Percentiles rank a stretch among this genome's conserved stretches.
phyloP scores from a whole-genome alignment of 1,140 invertebrate species.

The Dreissena rostriformis region DNA sequence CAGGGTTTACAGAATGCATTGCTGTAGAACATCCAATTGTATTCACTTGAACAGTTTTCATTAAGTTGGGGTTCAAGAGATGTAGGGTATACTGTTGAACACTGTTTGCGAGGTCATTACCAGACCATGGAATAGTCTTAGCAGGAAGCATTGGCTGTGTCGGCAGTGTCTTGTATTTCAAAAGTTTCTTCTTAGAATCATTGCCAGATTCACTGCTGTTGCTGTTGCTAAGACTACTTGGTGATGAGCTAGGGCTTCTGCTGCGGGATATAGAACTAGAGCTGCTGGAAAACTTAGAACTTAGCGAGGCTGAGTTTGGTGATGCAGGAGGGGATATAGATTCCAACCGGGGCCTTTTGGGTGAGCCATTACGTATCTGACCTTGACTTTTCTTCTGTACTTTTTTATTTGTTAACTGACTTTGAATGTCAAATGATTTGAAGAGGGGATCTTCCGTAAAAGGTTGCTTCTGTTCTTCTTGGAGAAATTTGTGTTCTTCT shows the following conservation, averaged over 20 bases:
- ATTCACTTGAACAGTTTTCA: no score
- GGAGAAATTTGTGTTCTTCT: constrained; percentile 31
- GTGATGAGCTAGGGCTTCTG: constrained; percentile 19
- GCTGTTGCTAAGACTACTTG: constrained; percentile 44
- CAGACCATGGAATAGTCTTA: neutral
- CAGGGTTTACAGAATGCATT: no score
- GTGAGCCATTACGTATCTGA: constrained; percentile 1
- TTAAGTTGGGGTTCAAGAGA: no score
- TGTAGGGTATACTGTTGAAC: no score
- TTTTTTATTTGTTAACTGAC: neutral
- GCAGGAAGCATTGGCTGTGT: constrained; percentile 26
- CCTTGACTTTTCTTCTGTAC: neutral
- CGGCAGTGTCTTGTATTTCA: constrained; percentile 35
- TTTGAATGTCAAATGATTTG: constrained; percentile 44
- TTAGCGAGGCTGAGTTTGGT: constrained; percentile 8
- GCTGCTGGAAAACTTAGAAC: constrained; percentile 29
- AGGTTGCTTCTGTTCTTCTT: constrained; percentile 40
- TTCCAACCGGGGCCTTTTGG: constrained; percentile 12
- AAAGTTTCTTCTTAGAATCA: constrained; percentile 24
- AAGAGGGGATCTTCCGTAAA: constrained; percentile 25
- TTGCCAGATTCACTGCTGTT: constrained; percentile 37
- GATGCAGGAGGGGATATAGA: constrained; percentile 40
- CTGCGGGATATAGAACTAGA: constrained; percentile 25
- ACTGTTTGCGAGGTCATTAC: no score
- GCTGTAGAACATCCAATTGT: no score